phyloP scores from a whole-genome alignment of 2,888 invertebrate genomes.

The Drosophila merina region DNA sequence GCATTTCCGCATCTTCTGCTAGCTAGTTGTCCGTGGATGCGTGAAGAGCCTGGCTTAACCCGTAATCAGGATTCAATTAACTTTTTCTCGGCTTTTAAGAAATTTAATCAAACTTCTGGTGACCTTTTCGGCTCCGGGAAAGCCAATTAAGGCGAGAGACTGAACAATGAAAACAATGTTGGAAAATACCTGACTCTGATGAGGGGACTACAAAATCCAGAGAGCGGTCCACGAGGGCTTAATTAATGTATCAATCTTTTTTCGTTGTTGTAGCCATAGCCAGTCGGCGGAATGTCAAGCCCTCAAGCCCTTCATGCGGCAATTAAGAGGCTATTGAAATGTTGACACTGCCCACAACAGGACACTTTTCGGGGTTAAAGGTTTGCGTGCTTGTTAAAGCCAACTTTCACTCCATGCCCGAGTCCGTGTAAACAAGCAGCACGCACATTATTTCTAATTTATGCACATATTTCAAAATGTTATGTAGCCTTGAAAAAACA shows the following conservation, averaged over 20 bases:
- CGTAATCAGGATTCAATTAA: slow-evolving; percentile 37
- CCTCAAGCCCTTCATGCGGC: slow-evolving; percentile 47
- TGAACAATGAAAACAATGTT: slow-evolving; percentile 10
- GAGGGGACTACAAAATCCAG: not conserved
- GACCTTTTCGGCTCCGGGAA: slow-evolving; percentile 15
- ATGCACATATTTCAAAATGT: slow-evolving; percentile 58
- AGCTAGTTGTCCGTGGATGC: slow-evolving; percentile 20
- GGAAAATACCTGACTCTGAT: not conserved
- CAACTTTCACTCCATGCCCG: slow-evolving; percentile 1
- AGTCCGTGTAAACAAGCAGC: slow-evolving; percentile 41
- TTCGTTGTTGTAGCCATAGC: slow-evolving; percentile 23
- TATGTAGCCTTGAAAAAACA: slow-evolving; percentile 26
- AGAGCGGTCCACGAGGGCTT: slow-evolving; percentile 15
- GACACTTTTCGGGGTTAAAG: slow-evolving; percentile 27
- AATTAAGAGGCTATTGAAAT: slow-evolving; percentile 64
- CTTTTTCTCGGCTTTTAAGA: slow-evolving; percentile 27
- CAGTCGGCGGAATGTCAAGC: slow-evolving; percentile 36
- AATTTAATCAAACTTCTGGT: slow-evolving; percentile 60
- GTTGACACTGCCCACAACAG: slow-evolving; percentile 48
- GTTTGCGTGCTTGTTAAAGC: slow-evolving; percentile 8
- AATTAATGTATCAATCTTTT: slow-evolving; percentile 46
- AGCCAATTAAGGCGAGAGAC: slow-evolving; percentile 21
- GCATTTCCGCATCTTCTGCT: not conserved
- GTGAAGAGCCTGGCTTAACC: slow-evolving; percentile 10
- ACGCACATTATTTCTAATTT: slow-evolving; percentile 60